A percentile compares a stretch with the other conserved stretches of the same genome.
phyloP scores from a whole-genome alignment of 2,888 invertebrate genomes.

The Coelopa pilipes region DNA sequence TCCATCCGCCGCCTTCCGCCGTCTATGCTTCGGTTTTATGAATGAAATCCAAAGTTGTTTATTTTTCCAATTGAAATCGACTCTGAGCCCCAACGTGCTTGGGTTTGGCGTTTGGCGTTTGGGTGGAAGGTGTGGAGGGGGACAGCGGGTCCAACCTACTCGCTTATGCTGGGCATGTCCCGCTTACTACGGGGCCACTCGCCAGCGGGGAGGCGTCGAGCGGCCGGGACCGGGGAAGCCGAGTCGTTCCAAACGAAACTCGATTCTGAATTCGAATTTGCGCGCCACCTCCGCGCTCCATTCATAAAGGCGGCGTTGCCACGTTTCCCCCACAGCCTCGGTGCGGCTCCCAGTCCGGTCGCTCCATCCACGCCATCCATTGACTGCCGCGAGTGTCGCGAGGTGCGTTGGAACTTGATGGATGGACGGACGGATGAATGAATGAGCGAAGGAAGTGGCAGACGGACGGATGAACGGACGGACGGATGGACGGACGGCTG shows the following conservation, averaged over 20 bases:
- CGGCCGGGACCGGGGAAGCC: too few species aligned
- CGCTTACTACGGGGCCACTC: conserved; percentile 16
- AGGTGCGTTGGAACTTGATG: neutral
- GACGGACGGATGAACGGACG: neutral
- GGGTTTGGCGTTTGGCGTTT: neutral
- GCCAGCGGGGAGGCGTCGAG: neutral
- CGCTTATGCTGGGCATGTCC: conserved; percentile 29
- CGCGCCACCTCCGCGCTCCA: conserved; percentile 29
- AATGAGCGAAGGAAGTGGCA: too few species aligned
- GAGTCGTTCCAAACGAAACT: conserved; percentile 9
- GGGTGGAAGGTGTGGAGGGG: too few species aligned
- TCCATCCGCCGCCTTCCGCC: too few species aligned
- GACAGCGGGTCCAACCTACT: conserved; percentile 9
- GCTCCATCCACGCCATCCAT: neutral
- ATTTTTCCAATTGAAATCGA: neutral
- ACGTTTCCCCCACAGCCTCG: conserved; percentile 3
- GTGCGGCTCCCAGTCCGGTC: neutral
- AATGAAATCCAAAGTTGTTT: conserved; percentile 8
- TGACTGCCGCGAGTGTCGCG: neutral
- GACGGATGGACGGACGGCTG: neutral
- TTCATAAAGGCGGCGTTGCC: conserved; percentile 29
- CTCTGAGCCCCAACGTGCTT: neutral
- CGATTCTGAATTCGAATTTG: conserved; percentile 6
- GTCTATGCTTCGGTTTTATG: conserved; percentile 1
- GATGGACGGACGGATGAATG: neutral